Evolutionary conservation across 1,140 invertebrate genomes (phyloP), one percentile per base, ranked within the genome.

Genomic region (Glomeris maerens): DNA sequence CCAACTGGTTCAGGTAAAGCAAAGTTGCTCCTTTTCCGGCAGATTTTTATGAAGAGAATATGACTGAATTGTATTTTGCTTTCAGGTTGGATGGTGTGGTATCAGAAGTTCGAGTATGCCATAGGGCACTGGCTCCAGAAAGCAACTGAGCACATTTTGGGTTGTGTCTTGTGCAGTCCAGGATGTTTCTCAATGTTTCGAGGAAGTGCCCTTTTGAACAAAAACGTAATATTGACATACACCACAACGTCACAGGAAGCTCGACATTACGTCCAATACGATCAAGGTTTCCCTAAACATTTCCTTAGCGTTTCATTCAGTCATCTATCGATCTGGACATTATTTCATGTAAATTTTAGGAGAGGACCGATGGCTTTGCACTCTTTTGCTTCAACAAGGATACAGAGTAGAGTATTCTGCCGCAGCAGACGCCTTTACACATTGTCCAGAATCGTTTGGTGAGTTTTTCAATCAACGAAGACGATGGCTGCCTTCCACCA

Each of bases 71-170:
- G 7, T 52, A 45, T 26, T 45, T 28, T 22, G 0, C 5, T 54
- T 51, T 50, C 27, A 5, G n/a, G 28, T 52, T 67, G 70, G 1
- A 73, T 76, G 67, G 69, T 74, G 1, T 78, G 76, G 76, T 79
- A 79, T 57, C 77, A 79, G 60, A 78, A 75, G 57, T 79, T 79
- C 60, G 77, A 79, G 57, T 79, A 79, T 57, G 78, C 78, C 5
- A 70, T 79, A 49, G 74, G 75, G 39, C 77, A 79, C 71, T 79
- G 77, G 77, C 64, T 79, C 5, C 78, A 80, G 62, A 79, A 79
- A 60, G 74, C 78, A 5, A 78, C 77, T 7, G 77, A 79, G 54
- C 77, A 79, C 57, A 72, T 78, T 66, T 73, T 79, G 59, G 78
- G 77, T 27, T 79, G 77, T 61, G 77, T 79, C 1, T 68, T 79